Conservation (phyloP, 2,888 invertebrate genomes). For the Siphonodentalium dalli region DNA sequence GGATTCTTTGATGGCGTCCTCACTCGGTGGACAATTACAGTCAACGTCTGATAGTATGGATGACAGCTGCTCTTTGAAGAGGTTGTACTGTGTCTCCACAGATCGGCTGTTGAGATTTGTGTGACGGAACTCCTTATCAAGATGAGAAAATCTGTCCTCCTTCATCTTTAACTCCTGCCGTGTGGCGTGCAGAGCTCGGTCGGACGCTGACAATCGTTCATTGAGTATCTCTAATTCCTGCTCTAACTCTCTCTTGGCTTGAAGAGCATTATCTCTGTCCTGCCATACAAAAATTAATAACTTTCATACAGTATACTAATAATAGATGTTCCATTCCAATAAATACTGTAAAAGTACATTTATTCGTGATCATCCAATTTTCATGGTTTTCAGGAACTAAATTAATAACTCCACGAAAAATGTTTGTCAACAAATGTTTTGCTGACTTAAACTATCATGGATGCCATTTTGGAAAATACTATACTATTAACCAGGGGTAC, state of each 20-base stretch:
- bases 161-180: conserved; percentile 47
- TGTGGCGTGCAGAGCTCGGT: conserved; percentile 49
- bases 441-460: no score
- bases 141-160: conserved; percentile 35
- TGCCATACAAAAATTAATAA: no score
- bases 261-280: conserved; percentile 55
- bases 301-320: no score
- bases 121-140: conserved; percentile 41
- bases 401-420: no score
- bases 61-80: conserved; percentile 58
- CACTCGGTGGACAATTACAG: conserved; percentile 40
- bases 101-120: conserved; percentile 35
- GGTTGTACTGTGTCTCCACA: conserved; percentile 37
- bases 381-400: no score
- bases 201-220: conserved; percentile 50
- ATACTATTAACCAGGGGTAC: no score
- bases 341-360: no score
- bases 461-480: no score
- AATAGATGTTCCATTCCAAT: no score
- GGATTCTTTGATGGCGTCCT: conserved; percentile 54
- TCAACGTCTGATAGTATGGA: conserved; percentile 46
- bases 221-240: conserved; percentile 49
- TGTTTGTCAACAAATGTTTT: no score
- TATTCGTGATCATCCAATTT: no score
- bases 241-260: conserved; percentile 45